Evolutionary conservation across 2,113 vertebrate genomes (phyloP), one percentile per base, ranked within the genome.

Genomic region (Pteruthius melanotis): DNA sequence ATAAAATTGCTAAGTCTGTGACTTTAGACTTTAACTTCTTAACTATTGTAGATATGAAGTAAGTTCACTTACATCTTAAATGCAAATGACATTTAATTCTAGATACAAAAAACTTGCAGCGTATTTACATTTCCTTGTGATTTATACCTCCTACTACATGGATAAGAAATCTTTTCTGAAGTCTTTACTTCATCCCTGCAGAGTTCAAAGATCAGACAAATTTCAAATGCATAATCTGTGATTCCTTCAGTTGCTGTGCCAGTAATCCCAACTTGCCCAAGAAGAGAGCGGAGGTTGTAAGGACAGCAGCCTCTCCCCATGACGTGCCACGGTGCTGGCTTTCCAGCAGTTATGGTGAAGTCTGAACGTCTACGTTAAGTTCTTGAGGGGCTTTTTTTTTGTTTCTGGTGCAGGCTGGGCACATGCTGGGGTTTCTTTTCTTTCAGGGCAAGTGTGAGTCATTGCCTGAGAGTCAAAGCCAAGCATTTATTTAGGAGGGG

Each of bases 1-100:
- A 95, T 63, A 92, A 91, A 97, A 95, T 79, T 83, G 94, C 91
- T 40, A 83, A 68, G 52, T 92, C 89, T 95, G 93, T 97, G 93
- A 94, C 95, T 97, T 95, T 26, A 79, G 92, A 92, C 66, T 94
- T 92, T 54, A 85, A 81, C 89, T 92, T 97, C 87, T 94, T 77
- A 95, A 97, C 95, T 95, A 82, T 88, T 94, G 89, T 78, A 91
- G 94, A 87, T 95, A 89, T 14, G 28, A 71, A 83, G 78, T 52
- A 83, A 77, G 49, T 65, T 59, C 47, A 40, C 77, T 87, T 93
- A 39, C 91, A 91, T 97, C 90, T 94, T 89, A 94, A 96, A 97
- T 94, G 91, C 93, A 97, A 95, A 95, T 94, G 33, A 44, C 37
- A 21, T 93, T 96, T 81, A 77, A 95, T 95, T 80, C 78, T 42